Percentiles rank a stretch among this genome's conserved stretches.
Evolutionary conservation across 2,888 invertebrate genomes (phyloP).

Genomic region (Sarcophaga variegata): DNA sequence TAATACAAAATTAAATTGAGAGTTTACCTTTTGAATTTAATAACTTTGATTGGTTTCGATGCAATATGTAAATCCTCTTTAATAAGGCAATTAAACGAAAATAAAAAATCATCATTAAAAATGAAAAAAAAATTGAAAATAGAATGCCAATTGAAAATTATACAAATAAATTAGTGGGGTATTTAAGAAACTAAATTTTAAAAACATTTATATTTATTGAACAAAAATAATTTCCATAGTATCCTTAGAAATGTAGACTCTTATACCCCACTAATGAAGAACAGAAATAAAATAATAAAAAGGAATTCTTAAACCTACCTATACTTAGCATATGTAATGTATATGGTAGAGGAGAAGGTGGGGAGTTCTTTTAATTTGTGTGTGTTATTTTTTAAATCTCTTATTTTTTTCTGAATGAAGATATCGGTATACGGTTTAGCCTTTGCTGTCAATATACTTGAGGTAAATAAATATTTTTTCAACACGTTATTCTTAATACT

Average conservation of each 20-base stretch:
- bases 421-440: slow-evolving; percentile 81
- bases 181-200: slow-evolving; percentile 35
- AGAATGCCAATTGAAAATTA: not conserved
- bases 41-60: slow-evolving; percentile 78
- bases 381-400: slow-evolving; percentile 16
- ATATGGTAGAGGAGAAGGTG: slow-evolving; percentile 52
- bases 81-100: slow-evolving; percentile 66
- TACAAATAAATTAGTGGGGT: slow-evolving; percentile 8
- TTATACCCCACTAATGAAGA: slow-evolving; percentile 1
- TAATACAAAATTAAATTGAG: slow-evolving; percentile 33
- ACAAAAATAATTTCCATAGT: not conserved
- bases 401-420: slow-evolving; percentile 58
- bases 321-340: slow-evolving; percentile 46
- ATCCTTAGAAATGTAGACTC: not conserved
- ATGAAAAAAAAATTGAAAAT: slow-evolving; percentile 39
- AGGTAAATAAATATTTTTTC: slow-evolving; percentile 58
- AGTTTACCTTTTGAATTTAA: slow-evolving; percentile 79
- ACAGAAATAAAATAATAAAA: slow-evolving; percentile 24
- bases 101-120: slow-evolving; percentile 38
- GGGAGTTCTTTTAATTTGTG: slow-evolving; percentile 24
- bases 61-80: slow-evolving; percentile 79
- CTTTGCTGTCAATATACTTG: slow-evolving; percentile 79
- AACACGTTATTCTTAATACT: slow-evolving; percentile 57
- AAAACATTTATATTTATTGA: not conserved
- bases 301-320: slow-evolving; percentile 65